A percentile compares a stretch with the other conserved stretches of the same genome.
These are phyloP conservation scores for Somateria mollissima DNA, from an alignment of 2,797 vertebrate genomes.

Conservation along the genomic window DNA sequence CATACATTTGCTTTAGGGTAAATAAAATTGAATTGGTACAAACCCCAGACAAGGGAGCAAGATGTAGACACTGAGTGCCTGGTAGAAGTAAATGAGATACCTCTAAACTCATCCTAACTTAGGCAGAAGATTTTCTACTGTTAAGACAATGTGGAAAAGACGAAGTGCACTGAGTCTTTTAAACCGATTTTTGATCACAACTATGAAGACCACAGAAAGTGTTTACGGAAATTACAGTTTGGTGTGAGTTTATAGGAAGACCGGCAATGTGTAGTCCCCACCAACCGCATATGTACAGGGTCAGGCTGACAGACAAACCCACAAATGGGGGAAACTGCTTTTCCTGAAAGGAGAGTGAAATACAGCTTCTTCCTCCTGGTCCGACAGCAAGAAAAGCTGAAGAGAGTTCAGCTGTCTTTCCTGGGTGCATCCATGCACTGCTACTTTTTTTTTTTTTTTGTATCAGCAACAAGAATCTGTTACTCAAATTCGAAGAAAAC, in stretches of 20 bases:
- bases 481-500: not conserved
- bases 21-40: not conserved
- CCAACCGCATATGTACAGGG: not conserved
- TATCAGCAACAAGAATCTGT: not conserved
- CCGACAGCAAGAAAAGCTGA: not conserved
- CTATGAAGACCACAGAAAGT: not conserved
- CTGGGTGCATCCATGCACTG: not conserved
- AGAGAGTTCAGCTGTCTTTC: not conserved
- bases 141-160: not conserved
- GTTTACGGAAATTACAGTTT: not conserved
- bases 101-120: not conserved
- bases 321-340: not conserved
- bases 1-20: not conserved
- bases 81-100: not conserved
- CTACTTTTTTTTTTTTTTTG: not conserved
- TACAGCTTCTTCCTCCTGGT: not conserved
- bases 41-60: not conserved
- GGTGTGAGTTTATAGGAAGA: not conserved
- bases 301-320: not conserved
- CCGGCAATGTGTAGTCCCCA: not conserved
- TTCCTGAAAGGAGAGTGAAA: not conserved
- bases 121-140: not conserved
- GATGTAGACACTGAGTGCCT: not conserved
- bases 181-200: not conserved
- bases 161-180: not conserved